A percentile compares a stretch with the other conserved stretches of the same genome.
These are phyloP conservation scores for Agrenia bidenticulata DNA, from an alignment of 2,888 invertebrate genomes.

Conservation along the genomic window DNA sequence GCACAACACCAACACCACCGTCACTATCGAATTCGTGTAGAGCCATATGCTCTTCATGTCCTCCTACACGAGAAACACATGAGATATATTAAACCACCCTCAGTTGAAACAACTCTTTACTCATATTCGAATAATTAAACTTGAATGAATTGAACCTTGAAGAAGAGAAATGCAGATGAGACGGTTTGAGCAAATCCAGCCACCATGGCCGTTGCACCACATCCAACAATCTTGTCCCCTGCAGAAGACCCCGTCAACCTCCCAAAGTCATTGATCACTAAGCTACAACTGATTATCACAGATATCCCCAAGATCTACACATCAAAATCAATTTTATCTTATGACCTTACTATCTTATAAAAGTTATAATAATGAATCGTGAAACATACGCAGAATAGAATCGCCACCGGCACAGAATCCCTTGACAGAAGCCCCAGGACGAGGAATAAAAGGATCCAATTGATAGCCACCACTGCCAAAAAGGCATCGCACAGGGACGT, in stretches of 20 bases:
- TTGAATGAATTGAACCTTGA: conserved; percentile 17
- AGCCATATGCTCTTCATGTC: conserved; percentile 23
- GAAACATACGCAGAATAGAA: conserved; percentile 20
- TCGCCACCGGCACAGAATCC: conserved; percentile 18
- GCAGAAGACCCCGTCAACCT: background rate
- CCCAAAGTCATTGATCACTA: conserved; percentile 16
- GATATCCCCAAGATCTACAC: conserved; percentile 21
- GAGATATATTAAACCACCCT: background rate
- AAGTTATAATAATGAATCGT: background rate
- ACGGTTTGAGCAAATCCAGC: conserved; percentile 23
- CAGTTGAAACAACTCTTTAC: background rate
- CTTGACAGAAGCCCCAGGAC: conserved; percentile 15
- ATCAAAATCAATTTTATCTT: no score
- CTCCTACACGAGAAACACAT: background rate
- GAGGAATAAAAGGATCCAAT: conserved; percentile 24
- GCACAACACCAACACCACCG: conserved; percentile 23
- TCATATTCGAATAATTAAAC: background rate
- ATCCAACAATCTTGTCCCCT: conserved; percentile 25
- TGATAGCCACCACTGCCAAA: conserved; percentile 13
- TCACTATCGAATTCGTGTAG: conserved; percentile 16
- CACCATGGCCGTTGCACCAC: conserved; percentile 19
- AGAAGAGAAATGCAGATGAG: conserved; percentile 17
- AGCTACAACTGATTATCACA: conserved; percentile 21
- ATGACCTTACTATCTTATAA: no score
- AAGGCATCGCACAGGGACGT: conserved; percentile 13